These are phyloP conservation scores for Notothenia rossii DNA, from an alignment of 2,113 vertebrate species.

Conservation along the genomic window DNA sequence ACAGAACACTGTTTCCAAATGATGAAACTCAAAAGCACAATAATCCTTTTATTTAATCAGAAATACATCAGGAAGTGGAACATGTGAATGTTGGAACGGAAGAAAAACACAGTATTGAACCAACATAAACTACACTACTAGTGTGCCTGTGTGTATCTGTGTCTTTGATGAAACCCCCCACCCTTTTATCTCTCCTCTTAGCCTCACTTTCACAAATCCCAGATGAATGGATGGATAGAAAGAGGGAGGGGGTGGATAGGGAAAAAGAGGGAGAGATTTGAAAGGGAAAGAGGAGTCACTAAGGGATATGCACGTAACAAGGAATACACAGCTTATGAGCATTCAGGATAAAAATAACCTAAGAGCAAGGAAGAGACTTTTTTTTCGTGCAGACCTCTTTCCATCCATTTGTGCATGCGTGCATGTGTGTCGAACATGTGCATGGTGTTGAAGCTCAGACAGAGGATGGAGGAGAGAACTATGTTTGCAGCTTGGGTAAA, in stretches of 20 bases:
- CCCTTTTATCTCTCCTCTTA: slow-evolving; percentile 54
- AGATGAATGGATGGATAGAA: slow-evolving; percentile 55
- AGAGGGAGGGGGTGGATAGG: slow-evolving; percentile 9
- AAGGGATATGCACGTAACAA: slow-evolving; percentile 47
- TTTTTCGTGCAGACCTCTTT: slow-evolving; percentile 16
- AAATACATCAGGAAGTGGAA: slow-evolving; percentile 1
- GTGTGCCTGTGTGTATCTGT: slow-evolving; percentile 19
- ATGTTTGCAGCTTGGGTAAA: slow-evolving; percentile 41
- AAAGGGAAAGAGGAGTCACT: slow-evolving; percentile 58
- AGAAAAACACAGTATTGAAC: background rate
- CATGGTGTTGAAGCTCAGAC: slow-evolving; percentile 30
- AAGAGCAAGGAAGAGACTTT: slow-evolving; percentile 47
- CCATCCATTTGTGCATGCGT: slow-evolving; percentile 41
- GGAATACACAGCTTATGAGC: slow-evolving; percentile 55
- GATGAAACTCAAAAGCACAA: background rate
- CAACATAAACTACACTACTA: background rate
- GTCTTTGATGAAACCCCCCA: slow-evolving; percentile 40
- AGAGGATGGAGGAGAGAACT: slow-evolving; percentile 23
- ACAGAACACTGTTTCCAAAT: background rate
- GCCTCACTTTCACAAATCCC: slow-evolving; percentile 39
- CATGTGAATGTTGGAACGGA: background rate
- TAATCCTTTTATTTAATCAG: background rate
- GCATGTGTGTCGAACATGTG: slow-evolving; percentile 4
- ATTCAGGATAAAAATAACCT: slow-evolving; percentile 74
- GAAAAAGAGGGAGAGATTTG: slow-evolving; percentile 18